Evolutionary conservation across 2,797 vertebrate genomes (phyloP), one percentile per base, ranked within the genome.

Genomic region (Intellagama lesueurii): DNA sequence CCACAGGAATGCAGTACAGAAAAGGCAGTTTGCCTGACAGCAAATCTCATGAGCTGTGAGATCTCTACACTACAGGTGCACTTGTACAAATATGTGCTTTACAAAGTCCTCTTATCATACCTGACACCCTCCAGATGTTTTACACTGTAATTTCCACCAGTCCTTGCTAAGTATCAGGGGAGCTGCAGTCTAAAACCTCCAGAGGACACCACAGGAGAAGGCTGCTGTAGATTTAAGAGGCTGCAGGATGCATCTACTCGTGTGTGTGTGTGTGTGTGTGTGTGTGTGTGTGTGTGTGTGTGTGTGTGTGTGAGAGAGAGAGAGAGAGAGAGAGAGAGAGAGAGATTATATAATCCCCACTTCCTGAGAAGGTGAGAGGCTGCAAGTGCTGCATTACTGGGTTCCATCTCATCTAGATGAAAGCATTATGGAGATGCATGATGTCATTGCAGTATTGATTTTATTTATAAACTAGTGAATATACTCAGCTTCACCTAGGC

Each of bases 21-120:
- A 28, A 49, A 81, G 14, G 30, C 49, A 72, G 83, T 44, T 89
- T 85, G 66, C 72, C 49, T 44, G 66, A 87, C 83, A 35, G 32
- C 26, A 11, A 9, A 14, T 80, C 30, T 52, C 24, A 30, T 73
- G 35, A 24, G 66, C 49, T 80, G 49, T 32, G 69, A 26, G 30
- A 60, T 73, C 35, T 66, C 44, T 70, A 60, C 22, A 69, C 44
- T 70, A 26, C 76, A 80, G 44, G 40, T 28, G 66, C 24, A 52
- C 5, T 78, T 72, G 47, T n/a, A 47, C n/a, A 56, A 52, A 70
- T 26, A 30, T 3, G 2, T 5, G 47, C 16, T 84, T 83, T 3
- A 26, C 26, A 77, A 9, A 24, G 9, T 77, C 75, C 14, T 40
- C 24, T 77, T 77, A 4, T 4, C 24, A 9, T 12, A 77, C 24